These are phyloP conservation scores for Trachurus trachurus DNA, from an alignment of 2,797 vertebrate species.

Conservation along the genomic window DNA sequence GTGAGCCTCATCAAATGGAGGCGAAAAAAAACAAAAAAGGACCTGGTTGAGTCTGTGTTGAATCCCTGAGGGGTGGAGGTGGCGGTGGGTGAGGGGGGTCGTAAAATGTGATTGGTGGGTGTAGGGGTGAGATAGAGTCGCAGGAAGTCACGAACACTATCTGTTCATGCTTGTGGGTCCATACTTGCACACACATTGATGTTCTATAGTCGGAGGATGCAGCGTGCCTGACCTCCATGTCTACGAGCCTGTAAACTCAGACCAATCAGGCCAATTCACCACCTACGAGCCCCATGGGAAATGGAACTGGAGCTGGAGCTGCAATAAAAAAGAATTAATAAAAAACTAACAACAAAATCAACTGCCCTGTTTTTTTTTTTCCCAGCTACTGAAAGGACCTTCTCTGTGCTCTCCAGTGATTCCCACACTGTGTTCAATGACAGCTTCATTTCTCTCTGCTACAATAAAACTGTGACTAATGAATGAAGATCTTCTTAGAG, in stretches of 20 bases:
- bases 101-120: conserved; percentile 54
- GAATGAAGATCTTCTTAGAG: background rate
- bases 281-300: conserved; percentile 54
- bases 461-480: background rate
- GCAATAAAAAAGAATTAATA: conserved; percentile 28
- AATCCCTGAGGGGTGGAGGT: conserved; percentile 10
- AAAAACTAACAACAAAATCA: conserved; percentile 8
- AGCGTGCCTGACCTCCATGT: conserved; percentile 38
- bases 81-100: background rate
- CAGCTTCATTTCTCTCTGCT: background rate
- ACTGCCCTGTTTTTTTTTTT: background rate
- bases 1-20: conserved; percentile 46
- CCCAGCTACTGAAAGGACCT: background rate
- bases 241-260: conserved; percentile 52
- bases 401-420: background rate
- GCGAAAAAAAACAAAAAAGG: conserved; percentile 26
- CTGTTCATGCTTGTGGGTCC: conserved; percentile 19
- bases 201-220: conserved; percentile 13
- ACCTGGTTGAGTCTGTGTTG: conserved; percentile 26
- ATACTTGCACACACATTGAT: background rate
- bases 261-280: conserved; percentile 55
- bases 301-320: conserved; percentile 32
- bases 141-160: conserved; percentile 21
- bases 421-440: background rate
- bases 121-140: conserved; percentile 1